Percentiles rank a stretch among this genome's conserved stretches.
Conservation (phyloP, 1,140 invertebrate genomes). For the Ceratoteleas bidentatus region DNA sequence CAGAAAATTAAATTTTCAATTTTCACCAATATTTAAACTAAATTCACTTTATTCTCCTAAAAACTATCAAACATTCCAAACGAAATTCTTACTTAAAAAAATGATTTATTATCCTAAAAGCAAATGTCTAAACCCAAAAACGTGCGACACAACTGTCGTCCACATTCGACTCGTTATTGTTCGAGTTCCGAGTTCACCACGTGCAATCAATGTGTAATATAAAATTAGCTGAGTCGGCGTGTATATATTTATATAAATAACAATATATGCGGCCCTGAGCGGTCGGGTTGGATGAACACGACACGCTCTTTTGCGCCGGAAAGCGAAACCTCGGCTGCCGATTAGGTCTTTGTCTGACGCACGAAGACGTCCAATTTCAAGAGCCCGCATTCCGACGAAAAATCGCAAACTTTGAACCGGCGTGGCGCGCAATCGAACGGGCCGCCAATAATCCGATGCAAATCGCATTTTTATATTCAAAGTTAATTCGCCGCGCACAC, state of each 20-base stretch:
- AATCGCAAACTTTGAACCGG: neutral
- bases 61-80: too few species aligned
- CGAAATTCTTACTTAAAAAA: too few species aligned
- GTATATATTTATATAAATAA: neutral
- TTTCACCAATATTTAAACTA: too few species aligned
- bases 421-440: neutral
- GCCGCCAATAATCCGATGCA: conserved; percentile 31
- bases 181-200: too few species aligned
- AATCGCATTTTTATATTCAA: conserved; percentile 38
- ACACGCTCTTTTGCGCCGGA: conserved; percentile 77
- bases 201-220: neutral
- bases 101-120: too few species aligned
- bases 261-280: conserved; percentile 31
- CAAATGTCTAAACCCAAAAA: too few species aligned
- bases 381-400: conserved; percentile 1
- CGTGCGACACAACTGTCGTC: too few species aligned
- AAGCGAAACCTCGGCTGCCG: conserved; percentile 73
- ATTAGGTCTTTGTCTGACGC: conserved; percentile 38
- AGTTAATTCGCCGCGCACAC: conserved; percentile 31
- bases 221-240: neutral
- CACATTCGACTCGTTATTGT: too few species aligned
- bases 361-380: conserved; percentile 37
- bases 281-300: conserved; percentile 64
- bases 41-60: too few species aligned
- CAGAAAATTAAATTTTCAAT: too few species aligned